A percentile compares a stretch with the other conserved stretches of the same genome.
Evolutionary conservation across 2,113 vertebrate genomes (phyloP).

Genomic region (Xiphophorus hellerii): DNA sequence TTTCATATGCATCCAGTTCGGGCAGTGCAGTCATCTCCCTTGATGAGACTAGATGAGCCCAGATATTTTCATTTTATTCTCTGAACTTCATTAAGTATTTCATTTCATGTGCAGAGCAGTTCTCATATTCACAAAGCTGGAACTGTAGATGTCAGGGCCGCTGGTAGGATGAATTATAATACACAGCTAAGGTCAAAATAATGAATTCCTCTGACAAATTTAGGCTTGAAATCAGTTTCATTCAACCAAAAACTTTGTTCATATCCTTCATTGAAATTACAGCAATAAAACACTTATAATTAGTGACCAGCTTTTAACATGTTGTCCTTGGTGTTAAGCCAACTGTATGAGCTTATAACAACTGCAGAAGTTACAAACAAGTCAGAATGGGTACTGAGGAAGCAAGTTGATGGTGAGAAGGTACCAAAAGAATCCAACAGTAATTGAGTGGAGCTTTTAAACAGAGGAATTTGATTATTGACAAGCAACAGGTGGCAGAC

Average conservation of each 20-base stretch:
- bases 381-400: not conserved
- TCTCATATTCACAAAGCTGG: slow-evolving; percentile 38
- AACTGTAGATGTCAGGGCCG: slow-evolving; percentile 4
- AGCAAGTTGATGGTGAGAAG: no score
- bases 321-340: not conserved
- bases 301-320: not conserved
- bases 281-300: not conserved
- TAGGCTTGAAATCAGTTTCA: not conserved
- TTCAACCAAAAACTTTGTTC: not conserved
- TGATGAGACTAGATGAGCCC: slow-evolving; percentile 27
- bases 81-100: slow-evolving; percentile 46
- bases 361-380: not conserved
- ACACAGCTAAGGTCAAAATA: slow-evolving; percentile 1
- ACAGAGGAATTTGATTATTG: no score
- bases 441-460: no score
- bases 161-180: slow-evolving; percentile 6
- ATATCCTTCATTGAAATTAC: not conserved
- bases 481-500: no score
- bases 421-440: no score
- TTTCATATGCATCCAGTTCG: slow-evolving; percentile 60
- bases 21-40: slow-evolving; percentile 28
- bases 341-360: not conserved
- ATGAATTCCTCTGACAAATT: not conserved
- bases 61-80: slow-evolving; percentile 48
- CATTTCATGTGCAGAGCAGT: slow-evolving; percentile 43